These are phyloP conservation scores for Falco columbarius DNA, from an alignment of 2,797 vertebrate species.

Conservation along the genomic window DNA sequence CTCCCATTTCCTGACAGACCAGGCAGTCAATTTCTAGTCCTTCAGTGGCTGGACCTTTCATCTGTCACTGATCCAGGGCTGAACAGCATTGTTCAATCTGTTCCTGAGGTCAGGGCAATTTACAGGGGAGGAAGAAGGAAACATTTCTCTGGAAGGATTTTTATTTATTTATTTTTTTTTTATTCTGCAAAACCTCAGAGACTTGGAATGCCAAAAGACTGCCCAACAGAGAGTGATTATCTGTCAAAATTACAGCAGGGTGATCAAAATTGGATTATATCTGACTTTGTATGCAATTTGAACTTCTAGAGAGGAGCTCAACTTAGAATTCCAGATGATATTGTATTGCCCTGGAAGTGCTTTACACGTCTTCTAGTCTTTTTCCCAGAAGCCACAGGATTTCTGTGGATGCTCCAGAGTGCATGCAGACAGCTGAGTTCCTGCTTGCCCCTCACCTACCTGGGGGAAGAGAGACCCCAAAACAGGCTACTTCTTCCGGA, in stretches of 20 bases:
- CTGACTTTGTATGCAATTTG: neutral
- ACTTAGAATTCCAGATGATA: neutral
- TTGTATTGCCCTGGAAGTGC: neutral
- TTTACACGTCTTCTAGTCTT: neutral
- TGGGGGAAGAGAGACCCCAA: neutral
- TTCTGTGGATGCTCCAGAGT: neutral
- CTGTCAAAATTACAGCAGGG: neutral
- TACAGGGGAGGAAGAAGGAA: conserved; percentile 57
- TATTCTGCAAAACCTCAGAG: neutral
- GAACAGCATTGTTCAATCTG: conserved; percentile 56
- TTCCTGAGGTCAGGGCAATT: conserved; percentile 62
- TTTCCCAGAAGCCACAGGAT: neutral
- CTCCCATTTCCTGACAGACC: conserved; percentile 48
- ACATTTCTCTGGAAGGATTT: neutral
- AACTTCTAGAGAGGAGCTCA: neutral
- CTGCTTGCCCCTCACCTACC: neutral
- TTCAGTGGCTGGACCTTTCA: neutral
- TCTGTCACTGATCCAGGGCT: conserved; percentile 56
- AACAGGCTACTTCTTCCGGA: neutral
- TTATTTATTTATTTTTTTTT: conserved; percentile 13
- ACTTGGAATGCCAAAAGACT: neutral
- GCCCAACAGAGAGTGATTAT: neutral
- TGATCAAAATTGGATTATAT: neutral
- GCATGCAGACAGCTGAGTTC: neutral
- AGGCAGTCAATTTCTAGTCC: neutral